A percentile compares a stretch with the other conserved stretches of the same genome.
Evolutionary conservation across 1,140 invertebrate genomes (phyloP).

Genomic region (Bombus sylvicola): DNA sequence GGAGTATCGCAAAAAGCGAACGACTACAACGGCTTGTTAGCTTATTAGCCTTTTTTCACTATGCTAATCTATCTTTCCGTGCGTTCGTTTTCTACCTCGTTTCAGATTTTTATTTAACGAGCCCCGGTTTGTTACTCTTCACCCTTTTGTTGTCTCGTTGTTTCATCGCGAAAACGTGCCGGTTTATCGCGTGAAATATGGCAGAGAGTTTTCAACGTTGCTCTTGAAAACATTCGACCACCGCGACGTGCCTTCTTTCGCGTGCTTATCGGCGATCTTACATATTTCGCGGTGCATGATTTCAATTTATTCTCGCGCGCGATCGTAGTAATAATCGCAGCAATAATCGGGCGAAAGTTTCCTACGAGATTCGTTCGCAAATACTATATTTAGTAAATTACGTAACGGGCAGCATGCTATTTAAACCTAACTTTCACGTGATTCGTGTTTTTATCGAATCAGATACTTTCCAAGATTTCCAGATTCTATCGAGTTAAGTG

Average conservation of each 20-base stretch:
- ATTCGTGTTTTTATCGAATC: background rate
- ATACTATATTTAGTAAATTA: background rate
- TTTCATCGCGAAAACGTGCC: background rate
- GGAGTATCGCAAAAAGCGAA: background rate
- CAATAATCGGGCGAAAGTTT: background rate
- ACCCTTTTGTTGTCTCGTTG: background rate
- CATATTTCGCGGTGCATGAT: background rate
- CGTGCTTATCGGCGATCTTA: background rate
- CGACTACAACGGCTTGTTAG: background rate
- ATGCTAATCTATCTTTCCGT: conserved; percentile 13
- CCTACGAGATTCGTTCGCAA: background rate
- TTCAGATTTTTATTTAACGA: conserved; percentile 40
- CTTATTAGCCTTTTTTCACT: background rate
- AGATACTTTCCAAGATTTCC: background rate
- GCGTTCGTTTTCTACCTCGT: conserved; percentile 32
- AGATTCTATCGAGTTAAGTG: background rate
- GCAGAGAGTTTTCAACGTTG: background rate
- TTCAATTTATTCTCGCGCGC: background rate
- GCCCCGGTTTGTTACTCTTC: background rate
- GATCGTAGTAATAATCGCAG: background rate
- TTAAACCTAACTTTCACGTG: background rate
- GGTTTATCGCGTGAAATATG: conserved; percentile 1
- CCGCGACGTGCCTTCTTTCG: background rate
- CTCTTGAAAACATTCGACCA: background rate
- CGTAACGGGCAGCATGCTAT: background rate